Conservation (phyloP, 1,140 invertebrate species). For the Drosophila obscura region DNA sequence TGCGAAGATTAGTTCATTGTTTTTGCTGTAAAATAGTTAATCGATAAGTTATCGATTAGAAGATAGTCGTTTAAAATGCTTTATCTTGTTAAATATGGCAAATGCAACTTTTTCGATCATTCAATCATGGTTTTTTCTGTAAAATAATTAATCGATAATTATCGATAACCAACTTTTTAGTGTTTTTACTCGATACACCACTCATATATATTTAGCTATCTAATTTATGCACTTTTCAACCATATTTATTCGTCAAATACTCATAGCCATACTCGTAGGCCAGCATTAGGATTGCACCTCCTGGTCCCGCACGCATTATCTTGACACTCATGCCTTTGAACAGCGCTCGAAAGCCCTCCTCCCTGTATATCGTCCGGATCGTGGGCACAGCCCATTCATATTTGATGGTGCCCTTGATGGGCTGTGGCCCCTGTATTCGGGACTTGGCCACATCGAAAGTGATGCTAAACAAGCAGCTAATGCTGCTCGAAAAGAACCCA, state of each 20-base stretch:
- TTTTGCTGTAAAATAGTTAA: no score
- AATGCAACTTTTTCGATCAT: no score
- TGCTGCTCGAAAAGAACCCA: conserved; percentile 91
- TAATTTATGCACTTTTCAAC: conserved; percentile 1
- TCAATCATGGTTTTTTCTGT: no score
- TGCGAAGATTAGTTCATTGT: no score
- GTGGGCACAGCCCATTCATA: conserved; percentile 91
- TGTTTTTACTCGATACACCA: no score
- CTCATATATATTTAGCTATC: no score
- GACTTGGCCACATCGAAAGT: conserved; percentile 98
- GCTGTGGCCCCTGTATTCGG: conserved; percentile 96
- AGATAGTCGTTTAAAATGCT: no score
- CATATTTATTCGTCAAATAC: conserved; percentile 85
- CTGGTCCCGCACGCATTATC: conserved; percentile 93
- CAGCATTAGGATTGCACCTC: conserved; percentile 85
- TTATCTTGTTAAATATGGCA: no score
- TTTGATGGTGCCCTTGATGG: conserved; percentile 88
- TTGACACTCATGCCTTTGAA: conserved; percentile 96
- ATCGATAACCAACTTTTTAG: no score
- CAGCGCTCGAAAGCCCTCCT: conserved; percentile 94
- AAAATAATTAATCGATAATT: no score
- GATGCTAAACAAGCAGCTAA: conserved; percentile 93
- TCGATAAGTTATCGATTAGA: no score
- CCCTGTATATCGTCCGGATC: conserved; percentile 90
- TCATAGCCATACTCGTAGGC: conserved; percentile 91